Conservation (phyloP, 2,888 invertebrate species). For the Meloe dianella region DNA sequence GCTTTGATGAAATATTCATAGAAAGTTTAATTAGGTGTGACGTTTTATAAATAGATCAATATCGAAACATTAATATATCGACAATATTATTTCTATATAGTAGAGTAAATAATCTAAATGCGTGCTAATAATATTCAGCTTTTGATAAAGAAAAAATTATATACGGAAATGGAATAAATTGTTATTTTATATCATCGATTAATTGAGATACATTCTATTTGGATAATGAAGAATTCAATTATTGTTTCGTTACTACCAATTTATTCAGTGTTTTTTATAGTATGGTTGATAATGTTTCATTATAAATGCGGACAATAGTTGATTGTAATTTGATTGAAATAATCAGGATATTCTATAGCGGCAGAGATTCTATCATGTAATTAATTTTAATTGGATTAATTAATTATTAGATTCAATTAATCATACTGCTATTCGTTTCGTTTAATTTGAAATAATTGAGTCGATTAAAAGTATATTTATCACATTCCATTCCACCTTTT, state of each 20-base stretch:
- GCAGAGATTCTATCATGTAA: neutral
- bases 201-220: too few relatives aligned
- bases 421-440: neutral
- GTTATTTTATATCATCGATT: too few relatives aligned
- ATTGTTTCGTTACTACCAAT: neutral
- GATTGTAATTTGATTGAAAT: neutral
- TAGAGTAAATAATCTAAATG: neutral
- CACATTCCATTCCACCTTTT: neutral
- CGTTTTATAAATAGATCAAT: neutral
- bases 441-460: neutral
- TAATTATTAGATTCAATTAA: neutral
- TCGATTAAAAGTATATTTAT: neutral
- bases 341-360: neutral
- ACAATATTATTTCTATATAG: neutral
- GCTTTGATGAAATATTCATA: neutral
- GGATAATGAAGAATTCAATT: neutral
- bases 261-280: too few relatives aligned
- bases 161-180: too few relatives aligned
- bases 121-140: neutral
- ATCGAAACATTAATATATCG: neutral
- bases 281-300: neutral
- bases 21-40: neutral
- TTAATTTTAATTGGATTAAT: slow-evolving; percentile 1
- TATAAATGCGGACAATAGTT: too few relatives aligned
- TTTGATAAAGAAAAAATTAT: neutral